Percentiles rank a stretch among this genome's conserved stretches.
Evolutionary conservation across 2,888 invertebrate species (phyloP).

Genomic region (Nasonia oneida): DNA sequence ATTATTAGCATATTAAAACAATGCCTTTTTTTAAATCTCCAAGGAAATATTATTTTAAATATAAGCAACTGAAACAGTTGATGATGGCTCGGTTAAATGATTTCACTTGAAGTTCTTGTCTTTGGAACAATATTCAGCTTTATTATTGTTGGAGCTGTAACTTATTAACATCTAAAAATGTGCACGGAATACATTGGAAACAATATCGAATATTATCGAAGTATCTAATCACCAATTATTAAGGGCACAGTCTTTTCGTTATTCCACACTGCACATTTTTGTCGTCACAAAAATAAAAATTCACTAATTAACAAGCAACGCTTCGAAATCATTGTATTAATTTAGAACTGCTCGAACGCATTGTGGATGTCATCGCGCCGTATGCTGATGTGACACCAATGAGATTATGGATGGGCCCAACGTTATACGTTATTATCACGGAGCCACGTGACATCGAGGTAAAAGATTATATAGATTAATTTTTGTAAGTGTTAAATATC

Average conservation of each 20-base stretch:
- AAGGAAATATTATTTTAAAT: too few relatives aligned
- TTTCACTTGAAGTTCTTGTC: too few relatives aligned
- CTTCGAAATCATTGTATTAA: neutral
- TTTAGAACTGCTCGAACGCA: slow-evolving; percentile 63
- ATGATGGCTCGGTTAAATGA: too few relatives aligned
- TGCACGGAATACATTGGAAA: too few relatives aligned
- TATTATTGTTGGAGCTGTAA: too few relatives aligned
- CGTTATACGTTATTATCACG: slow-evolving; percentile 62
- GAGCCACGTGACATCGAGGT: slow-evolving; percentile 65
- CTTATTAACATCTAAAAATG: too few relatives aligned
- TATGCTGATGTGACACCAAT: slow-evolving; percentile 63
- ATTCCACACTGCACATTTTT: neutral
- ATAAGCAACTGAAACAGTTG: too few relatives aligned
- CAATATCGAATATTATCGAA: neutral
- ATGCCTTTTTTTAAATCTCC: too few relatives aligned
- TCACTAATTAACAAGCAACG: neutral
- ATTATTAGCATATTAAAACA: slow-evolving; percentile 1
- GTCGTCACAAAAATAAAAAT: neutral
- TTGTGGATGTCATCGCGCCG: slow-evolving; percentile 57
- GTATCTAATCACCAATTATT: neutral
- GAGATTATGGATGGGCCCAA: slow-evolving; percentile 66
- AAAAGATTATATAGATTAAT: slow-evolving; percentile 31
- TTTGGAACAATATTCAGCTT: too few relatives aligned
- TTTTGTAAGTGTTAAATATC: neutral
- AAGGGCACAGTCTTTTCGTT: neutral